phyloP scores from a whole-genome alignment of 2,113 vertebrate genomes.

The Seriola aureovittata region DNA sequence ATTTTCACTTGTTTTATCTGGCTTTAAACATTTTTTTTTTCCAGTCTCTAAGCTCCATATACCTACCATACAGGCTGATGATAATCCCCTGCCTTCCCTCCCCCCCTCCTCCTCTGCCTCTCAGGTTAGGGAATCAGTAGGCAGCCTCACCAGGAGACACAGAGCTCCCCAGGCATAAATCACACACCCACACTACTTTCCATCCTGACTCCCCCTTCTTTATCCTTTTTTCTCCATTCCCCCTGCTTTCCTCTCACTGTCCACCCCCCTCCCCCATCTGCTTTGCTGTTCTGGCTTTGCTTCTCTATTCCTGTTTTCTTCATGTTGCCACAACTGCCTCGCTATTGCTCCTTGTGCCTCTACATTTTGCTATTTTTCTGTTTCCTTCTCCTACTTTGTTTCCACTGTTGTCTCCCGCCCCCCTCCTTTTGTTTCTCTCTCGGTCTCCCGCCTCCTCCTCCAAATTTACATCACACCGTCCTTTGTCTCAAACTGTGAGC shows the following conservation, averaged over 20 bases:
- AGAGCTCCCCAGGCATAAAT: slow-evolving; percentile 73
- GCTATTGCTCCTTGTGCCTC: slow-evolving; percentile 33
- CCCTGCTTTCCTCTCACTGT: slow-evolving; percentile 2
- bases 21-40: slow-evolving; percentile 13
- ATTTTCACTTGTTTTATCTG: slow-evolving; percentile 23
- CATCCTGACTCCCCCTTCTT: slow-evolving; percentile 19
- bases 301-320: slow-evolving; percentile 43
- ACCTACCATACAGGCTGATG: slow-evolving; percentile 34
- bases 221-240: slow-evolving; percentile 26
- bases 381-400: slow-evolving; percentile 26
- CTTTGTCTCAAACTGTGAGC: slow-evolving; percentile 61
- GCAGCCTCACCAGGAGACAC: slow-evolving; percentile 56
- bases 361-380: slow-evolving; percentile 29
- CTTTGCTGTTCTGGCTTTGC: slow-evolving; percentile 36
- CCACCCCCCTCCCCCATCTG: background rate
- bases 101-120: slow-evolving; percentile 32
- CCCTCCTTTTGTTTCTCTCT: slow-evolving; percentile 12
- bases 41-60: slow-evolving; percentile 13
- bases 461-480: slow-evolving; percentile 55
- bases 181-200: slow-evolving; percentile 59
- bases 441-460: slow-evolving; percentile 11
- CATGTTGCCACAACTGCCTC: slow-evolving; percentile 28
- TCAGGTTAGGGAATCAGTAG: slow-evolving; percentile 64
- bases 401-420: slow-evolving; percentile 10
- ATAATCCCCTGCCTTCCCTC: slow-evolving; percentile 11